Evolutionary conservation across 2,888 invertebrate genomes (phyloP).

Genomic region (Agrilus cyanescens): DNA sequence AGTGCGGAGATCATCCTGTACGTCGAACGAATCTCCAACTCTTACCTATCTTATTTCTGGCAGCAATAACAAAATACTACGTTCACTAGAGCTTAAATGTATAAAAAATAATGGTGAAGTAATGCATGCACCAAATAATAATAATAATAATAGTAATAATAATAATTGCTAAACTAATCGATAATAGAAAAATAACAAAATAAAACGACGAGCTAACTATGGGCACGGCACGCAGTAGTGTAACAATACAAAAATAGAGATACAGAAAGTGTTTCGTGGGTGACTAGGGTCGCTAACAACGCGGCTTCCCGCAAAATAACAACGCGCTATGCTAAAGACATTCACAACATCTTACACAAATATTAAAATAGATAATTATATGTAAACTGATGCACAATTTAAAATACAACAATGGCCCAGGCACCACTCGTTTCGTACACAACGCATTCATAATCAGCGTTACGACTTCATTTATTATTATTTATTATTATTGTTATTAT

Average conservation of each 20-base stretch:
- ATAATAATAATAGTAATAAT: conserved; percentile 19
- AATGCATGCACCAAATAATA: conserved; percentile 36
- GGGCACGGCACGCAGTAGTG: conserved; percentile 32
- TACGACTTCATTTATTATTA: conserved; percentile 9
- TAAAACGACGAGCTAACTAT: conserved; percentile 24
- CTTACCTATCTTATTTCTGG: conserved; percentile 37
- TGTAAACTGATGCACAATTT: conserved; percentile 31
- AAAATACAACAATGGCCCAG: conserved; percentile 35
- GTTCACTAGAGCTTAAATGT: conserved; percentile 32
- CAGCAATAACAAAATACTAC: conserved; percentile 38
- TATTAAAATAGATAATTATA: conserved; percentile 36
- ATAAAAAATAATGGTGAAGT: conserved; percentile 27
- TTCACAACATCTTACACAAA: conserved; percentile 38
- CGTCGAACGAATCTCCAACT: conserved; percentile 8
- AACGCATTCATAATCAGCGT: conserved; percentile 18
- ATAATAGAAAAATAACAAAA: conserved; percentile 23
- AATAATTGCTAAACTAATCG: conserved; percentile 23
- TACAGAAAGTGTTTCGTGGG: conserved; percentile 25
- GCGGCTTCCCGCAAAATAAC: conserved; percentile 36
- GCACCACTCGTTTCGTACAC: conserved; percentile 30
- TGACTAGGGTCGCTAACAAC: conserved; percentile 40
- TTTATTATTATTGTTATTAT: conserved; percentile 4
- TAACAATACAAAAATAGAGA: conserved; percentile 22
- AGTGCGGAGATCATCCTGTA: conserved; percentile 10
- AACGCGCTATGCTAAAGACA: conserved; percentile 35